Evolutionary conservation across 2,797 vertebrate genomes (phyloP).

Genomic region (Picus viridis): DNA sequence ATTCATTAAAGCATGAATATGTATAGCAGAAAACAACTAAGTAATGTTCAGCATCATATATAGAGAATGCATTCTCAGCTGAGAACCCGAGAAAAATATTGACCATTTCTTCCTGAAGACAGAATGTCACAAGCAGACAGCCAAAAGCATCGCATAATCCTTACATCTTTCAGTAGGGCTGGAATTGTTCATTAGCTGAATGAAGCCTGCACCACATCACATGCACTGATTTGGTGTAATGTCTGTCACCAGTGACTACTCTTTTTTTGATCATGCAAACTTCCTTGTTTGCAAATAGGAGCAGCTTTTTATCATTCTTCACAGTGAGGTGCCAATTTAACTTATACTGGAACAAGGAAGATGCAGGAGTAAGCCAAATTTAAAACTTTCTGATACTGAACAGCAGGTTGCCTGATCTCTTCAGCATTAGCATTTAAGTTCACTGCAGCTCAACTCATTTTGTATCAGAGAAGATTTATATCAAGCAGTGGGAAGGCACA

Average conservation of each 20-base stretch:
- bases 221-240: background rate
- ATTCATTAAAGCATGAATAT: background rate
- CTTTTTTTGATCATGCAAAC: background rate
- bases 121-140: background rate
- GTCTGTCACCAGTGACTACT: background rate
- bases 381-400: conserved; percentile 77
- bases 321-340: conserved; percentile 49
- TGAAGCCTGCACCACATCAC: background rate
- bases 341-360: conserved; percentile 14
- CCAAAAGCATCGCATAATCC: background rate
- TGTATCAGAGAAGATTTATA: conserved; percentile 79
- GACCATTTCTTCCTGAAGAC: background rate
- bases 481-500: conserved; percentile 79
- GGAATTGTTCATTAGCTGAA: background rate
- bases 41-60: background rate
- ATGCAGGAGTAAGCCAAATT: conserved; percentile 58
- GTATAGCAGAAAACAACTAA: background rate
- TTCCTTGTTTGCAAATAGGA: conserved; percentile 61
- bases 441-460: conserved; percentile 77
- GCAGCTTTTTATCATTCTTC: conserved; percentile 40
- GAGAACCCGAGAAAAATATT: background rate
- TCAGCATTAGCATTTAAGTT: conserved; percentile 79
- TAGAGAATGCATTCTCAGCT: background rate
- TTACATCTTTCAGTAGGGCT: background rate
- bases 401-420: conserved; percentile 78